Evolutionary conservation across 2,888 invertebrate genomes (phyloP), one percentile per base, ranked within the genome.

Genomic region (Sarcophaga caerulescens): DNA sequence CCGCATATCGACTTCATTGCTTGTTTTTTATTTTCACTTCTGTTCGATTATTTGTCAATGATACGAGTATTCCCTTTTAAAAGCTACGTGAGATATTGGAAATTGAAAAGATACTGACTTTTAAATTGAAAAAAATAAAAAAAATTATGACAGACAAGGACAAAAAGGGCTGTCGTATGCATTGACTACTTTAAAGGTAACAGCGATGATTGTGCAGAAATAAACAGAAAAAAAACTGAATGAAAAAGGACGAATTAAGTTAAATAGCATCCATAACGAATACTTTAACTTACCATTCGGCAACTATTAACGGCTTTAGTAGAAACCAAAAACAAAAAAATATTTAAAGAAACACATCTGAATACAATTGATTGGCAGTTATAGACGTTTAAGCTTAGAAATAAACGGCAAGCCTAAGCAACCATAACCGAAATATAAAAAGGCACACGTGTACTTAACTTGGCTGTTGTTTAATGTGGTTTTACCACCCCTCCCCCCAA

Each of bases 331-430:
- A 35, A 35, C 35, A 10, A 35, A 35, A 35, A 35, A 35, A 35
- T 0, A 35, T 1, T 35, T 4, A 4, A 47, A 47, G 14, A 47
- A 47, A 4, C 17, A 17, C 10, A 52, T 17, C 17, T 17, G 17
- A 52, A 52, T 14, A 52, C 52, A 52, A 52, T 1, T 52, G 52
- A 52, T 52, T 52, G 17, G 17, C 52, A 17, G 52, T 14, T 52
- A 71, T 19, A 62, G 47, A 44, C 66, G 23, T 65, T 65, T 45
- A 47, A 12, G 35, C 6, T 65, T 74, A 21, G 35, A 45, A 19
- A 59, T 81, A 76, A 76, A 47, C 63, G 45, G 71, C 35, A 79
- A 82, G 79, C 79, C 76, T 85, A 85, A 85, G 82, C 79, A 83
- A 71, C 79, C 85, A 73, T 80, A 83, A 85, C 85, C 71, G 62